Evolutionary conservation across 2,888 invertebrate species (phyloP).

Genomic region (Eucriotettix oculatus): DNA sequence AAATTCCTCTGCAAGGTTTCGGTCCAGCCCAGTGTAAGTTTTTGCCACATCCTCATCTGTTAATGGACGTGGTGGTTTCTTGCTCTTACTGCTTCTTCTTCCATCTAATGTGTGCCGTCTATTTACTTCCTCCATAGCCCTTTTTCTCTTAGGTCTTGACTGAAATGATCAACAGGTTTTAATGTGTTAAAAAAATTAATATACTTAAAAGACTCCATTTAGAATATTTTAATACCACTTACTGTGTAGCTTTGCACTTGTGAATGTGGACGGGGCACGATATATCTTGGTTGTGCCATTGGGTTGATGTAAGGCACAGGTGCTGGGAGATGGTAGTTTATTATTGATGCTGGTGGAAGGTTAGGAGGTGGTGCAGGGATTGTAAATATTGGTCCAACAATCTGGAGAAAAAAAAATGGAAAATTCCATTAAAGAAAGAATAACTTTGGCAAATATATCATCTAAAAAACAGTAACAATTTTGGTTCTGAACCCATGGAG

Average conservation of each 20-base stretch:
- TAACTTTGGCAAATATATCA: too few species aligned
- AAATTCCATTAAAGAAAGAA: not conserved
- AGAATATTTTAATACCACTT: not conserved
- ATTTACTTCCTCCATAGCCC: not conserved
- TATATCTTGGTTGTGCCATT: not conserved
- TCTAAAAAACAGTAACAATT: too few species aligned
- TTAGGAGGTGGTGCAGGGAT: not conserved
- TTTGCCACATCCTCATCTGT: conserved; percentile 22
- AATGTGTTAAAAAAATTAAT: too few species aligned
- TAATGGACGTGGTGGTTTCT: conserved; percentile 13
- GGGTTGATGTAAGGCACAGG: not conserved
- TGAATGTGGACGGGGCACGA: not conserved
- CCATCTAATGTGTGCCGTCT: not conserved
- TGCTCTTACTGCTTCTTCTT: not conserved
- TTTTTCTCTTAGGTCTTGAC: not conserved
- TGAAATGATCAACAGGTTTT: too few species aligned
- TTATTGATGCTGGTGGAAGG: not conserved
- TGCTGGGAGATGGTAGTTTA: not conserved
- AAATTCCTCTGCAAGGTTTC: conserved; percentile 26
- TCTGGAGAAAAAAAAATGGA: not conserved
- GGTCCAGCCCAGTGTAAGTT: conserved; percentile 26
- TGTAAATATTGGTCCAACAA: not conserved
- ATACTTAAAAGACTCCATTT: too few species aligned
- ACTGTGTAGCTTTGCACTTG: not conserved
- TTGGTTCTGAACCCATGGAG: too few species aligned